Evolutionary conservation across 2,888 invertebrate genomes (phyloP).

Genomic region (Encarsia formosa): DNA sequence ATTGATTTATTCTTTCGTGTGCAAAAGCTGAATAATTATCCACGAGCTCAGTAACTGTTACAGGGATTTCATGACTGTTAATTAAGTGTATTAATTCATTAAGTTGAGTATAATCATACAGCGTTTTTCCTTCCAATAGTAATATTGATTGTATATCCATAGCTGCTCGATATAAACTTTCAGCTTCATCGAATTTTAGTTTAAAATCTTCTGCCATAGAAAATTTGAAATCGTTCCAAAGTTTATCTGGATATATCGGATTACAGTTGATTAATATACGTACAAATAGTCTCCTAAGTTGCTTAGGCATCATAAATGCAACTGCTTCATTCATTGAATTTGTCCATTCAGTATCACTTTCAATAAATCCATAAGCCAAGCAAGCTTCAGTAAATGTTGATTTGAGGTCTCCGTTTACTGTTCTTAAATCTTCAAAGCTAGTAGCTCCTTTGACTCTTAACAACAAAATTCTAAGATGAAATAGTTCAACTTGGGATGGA

Average conservation of each 20-base stretch:
- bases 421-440: slow-evolving; percentile 35
- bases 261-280: slow-evolving; percentile 31
- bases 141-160: neutral
- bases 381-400: slow-evolving; percentile 22
- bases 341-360: slow-evolving; percentile 16
- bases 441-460: slow-evolving; percentile 33
- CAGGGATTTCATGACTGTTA: too few species aligned
- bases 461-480: slow-evolving; percentile 32
- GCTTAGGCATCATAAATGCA: slow-evolving; percentile 24
- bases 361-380: slow-evolving; percentile 12
- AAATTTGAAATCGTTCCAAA: slow-evolving; percentile 26
- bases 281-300: slow-evolving; percentile 37
- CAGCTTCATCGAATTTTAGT: neutral
- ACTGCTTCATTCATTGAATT: slow-evolving; percentile 7
- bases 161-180: neutral
- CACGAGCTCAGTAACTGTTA: too few species aligned
- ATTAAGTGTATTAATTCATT: too few species aligned
- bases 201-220: slow-evolving; percentile 26
- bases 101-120: neutral
- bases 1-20: neutral
- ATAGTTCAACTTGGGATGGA: slow-evolving; percentile 32
- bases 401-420: slow-evolving; percentile 31
- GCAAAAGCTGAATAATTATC: neutral
- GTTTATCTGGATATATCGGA: slow-evolving; percentile 25
- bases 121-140: neutral